A percentile compares a stretch with the other conserved stretches of the same genome.
These are phyloP conservation scores for Wasmannia auropunctata DNA, from an alignment of 1,140 invertebrate genomes.

Conservation along the genomic window DNA sequence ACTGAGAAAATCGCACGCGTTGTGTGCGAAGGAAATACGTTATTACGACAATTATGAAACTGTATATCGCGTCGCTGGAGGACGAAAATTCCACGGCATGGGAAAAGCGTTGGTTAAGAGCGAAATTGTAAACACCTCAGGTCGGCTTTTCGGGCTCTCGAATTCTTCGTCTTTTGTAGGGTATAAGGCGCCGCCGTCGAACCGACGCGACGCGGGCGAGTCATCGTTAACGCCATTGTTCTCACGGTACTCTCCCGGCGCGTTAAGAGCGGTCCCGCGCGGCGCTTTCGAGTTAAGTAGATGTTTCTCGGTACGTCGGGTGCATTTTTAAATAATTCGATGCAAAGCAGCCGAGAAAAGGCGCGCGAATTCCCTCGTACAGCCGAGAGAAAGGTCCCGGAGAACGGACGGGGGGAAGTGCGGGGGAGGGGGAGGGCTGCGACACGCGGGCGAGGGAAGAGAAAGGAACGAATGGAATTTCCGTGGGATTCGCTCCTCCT, in stretches of 20 bases:
- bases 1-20: not conserved
- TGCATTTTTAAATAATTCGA: conserved; percentile 69
- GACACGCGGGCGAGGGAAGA: too few species aligned
- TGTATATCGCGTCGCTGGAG: not conserved
- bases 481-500: conserved; percentile 8
- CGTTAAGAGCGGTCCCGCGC: conserved; percentile 34
- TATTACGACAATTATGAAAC: not conserved
- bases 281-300: conserved; percentile 53
- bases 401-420: not conserved
- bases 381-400: not conserved
- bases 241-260: conserved; percentile 53
- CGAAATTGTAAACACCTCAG: conserved; percentile 21
- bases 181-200: not conserved
- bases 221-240: conserved; percentile 63
- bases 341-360: conserved; percentile 50
- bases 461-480: conserved; percentile 59
- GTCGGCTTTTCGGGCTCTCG: conserved; percentile 41
- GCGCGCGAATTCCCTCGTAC: conserved; percentile 24
- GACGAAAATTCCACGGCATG: not conserved
- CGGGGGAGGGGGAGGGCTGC: not conserved
- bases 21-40: not conserved
- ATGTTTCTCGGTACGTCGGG: conserved; percentile 62
- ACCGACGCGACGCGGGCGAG: conserved; percentile 43
- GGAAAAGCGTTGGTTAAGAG: conserved; percentile 24
- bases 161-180: conserved; percentile 40